These are phyloP conservation scores for Tichodroma muraria DNA, from an alignment of 2,113 vertebrate genomes.

Conservation along the genomic window DNA sequence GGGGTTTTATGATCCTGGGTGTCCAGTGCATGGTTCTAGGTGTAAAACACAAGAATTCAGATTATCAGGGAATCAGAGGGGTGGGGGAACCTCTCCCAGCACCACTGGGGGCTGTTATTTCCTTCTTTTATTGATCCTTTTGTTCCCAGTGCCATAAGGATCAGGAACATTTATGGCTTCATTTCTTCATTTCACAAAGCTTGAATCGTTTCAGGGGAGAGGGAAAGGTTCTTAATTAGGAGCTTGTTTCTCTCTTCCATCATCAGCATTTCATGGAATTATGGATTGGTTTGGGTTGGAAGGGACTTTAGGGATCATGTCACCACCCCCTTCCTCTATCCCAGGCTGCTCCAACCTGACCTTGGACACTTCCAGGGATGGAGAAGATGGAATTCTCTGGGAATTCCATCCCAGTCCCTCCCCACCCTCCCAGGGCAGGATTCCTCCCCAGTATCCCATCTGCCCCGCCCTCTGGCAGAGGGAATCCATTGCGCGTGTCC, in stretches of 20 bases:
- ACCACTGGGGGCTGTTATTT: neutral
- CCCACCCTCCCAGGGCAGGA: neutral
- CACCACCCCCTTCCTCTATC: accelerated
- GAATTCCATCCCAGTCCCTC: too few relatives aligned
- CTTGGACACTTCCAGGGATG: neutral
- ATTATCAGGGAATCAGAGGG: neutral
- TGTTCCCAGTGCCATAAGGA: neutral
- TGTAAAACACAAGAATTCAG: neutral
- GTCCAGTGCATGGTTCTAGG: neutral
- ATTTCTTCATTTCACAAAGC: neutral
- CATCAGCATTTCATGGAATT: neutral
- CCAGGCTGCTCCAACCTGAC: neutral
- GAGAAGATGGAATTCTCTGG: neutral
- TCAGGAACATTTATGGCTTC: neutral
- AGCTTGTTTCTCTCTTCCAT: neutral
- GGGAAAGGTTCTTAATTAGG: neutral
- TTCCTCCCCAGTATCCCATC: neutral
- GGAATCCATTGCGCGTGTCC: neutral
- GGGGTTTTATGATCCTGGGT: neutral
- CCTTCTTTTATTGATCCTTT: neutral
- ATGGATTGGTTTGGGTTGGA: neutral
- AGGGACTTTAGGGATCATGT: neutral
- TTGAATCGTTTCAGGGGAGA: neutral
- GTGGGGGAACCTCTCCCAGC: neutral
- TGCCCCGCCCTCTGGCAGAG: neutral